These are phyloP conservation scores for Aptenodytes forsteri DNA, from an alignment of 2,113 vertebrate species.

Conservation along the genomic window DNA sequence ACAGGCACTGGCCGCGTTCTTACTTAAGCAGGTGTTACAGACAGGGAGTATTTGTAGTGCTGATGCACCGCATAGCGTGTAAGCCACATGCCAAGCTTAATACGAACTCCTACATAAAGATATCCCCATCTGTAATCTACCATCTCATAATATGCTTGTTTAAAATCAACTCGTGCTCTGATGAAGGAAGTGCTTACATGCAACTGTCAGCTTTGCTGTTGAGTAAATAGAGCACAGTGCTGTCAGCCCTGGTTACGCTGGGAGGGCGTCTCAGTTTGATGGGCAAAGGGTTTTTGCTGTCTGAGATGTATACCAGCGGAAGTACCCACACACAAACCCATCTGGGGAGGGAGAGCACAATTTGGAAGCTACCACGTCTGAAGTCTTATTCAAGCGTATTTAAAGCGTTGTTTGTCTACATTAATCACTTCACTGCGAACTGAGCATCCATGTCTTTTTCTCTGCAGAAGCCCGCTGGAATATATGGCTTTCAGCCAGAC, in stretches of 20 bases:
- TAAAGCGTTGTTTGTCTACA: constrained; percentile 34
- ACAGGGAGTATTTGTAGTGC: background rate
- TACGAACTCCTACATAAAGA: background rate
- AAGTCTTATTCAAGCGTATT: background rate
- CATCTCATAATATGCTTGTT: background rate
- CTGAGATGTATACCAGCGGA: background rate
- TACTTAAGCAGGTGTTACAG: background rate
- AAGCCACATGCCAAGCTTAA: background rate
- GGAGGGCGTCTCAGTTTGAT: background rate
- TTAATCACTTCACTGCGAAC: constrained; percentile 48
- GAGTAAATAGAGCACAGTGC: background rate
- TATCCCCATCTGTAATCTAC: background rate
- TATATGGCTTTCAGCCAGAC: constrained; percentile 86
- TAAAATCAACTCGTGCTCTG: background rate
- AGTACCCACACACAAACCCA: background rate
- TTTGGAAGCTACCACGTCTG: background rate
- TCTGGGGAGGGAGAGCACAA: background rate
- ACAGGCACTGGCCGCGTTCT: background rate
- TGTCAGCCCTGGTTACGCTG: background rate
- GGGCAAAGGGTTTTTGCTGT: background rate
- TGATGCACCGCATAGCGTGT: background rate
- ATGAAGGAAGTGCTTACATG: background rate
- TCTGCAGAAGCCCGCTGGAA: constrained; percentile 87
- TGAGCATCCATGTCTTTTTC: constrained; percentile 45
- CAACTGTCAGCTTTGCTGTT: background rate